Percentiles rank a stretch among this genome's conserved stretches.
Evolutionary conservation across 2,888 invertebrate genomes (phyloP).

Genomic region (Agrochola macilenta): DNA sequence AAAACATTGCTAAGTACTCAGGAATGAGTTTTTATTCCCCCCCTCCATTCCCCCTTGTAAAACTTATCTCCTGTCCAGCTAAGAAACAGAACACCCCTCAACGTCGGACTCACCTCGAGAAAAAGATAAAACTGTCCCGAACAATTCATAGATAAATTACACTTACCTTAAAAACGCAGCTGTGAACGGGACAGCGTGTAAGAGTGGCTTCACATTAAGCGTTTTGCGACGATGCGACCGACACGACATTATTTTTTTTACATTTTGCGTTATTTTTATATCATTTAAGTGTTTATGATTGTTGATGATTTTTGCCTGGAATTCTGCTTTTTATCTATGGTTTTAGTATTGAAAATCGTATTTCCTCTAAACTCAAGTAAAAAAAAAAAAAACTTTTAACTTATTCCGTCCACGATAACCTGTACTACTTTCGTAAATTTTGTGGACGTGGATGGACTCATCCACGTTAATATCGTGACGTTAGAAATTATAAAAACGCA

Average conservation of each 20-base stretch:
- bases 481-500: too few species aligned
- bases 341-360: too few species aligned
- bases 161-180: conserved; percentile 81
- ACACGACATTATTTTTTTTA: background rate
- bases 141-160: conserved; percentile 85
- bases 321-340: background rate
- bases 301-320: background rate
- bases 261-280: background rate
- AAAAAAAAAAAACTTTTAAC: too few species aligned
- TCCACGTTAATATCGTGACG: too few species aligned
- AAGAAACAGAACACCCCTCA: conserved; percentile 71
- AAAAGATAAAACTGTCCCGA: conserved; percentile 82
- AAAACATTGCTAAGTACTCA: conserved; percentile 34
- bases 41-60: conserved; percentile 18
- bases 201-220: conserved; percentile 48
- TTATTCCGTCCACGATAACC: too few species aligned
- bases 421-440: too few species aligned
- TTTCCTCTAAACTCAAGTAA: background rate
- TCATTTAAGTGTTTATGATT: background rate
- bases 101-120: conserved; percentile 60
- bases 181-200: conserved; percentile 70
- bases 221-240: background rate
- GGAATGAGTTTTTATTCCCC: conserved; percentile 46
- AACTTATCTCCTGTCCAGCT: conserved; percentile 63
- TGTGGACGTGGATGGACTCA: too few species aligned